Base-by-base conservation (phyloP, 2,888 invertebrate genomes). In the Noctua janthina region DNA sequence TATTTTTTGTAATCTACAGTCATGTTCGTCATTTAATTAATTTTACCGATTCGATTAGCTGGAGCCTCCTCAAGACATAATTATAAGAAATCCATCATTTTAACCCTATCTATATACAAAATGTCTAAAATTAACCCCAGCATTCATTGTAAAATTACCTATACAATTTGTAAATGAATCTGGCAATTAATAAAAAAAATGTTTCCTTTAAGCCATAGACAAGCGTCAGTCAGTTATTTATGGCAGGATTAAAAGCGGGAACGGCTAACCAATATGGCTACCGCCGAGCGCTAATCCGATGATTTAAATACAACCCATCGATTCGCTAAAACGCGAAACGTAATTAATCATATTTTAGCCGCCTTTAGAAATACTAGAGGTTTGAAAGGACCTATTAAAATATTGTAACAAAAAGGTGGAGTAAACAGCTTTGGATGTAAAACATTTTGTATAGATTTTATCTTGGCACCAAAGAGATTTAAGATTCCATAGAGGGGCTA, bases 291-390 rank as follows among this genome's bases (percentile, higher is more conserved):
- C 93, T 96, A 95, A 96, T 93, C 94, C 94, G 93, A 93, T 95
- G 95, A 95, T 96, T 96, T 95, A 95, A 95, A 94, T 92, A 94
- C 93, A 93, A 90, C 92, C 93, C 90, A 93, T 94, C 94, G 95
- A 95, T 94, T 94, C 91, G 92, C 90, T 92, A 92, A 93, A 94
- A 93, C 90, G 91, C 89, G 86, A 91, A 89, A 92, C 87, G 92
- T 92, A 93, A 95, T 95, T 94, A 95, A 95, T 95, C 94, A 95
- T 95, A 92, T 93, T 93, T 93, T 93, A 92, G 90, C 90, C 89
- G 88, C 88, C 92, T 92, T 93, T 93, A 91, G 90, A 92, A 93
- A 89, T 92, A 83, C 82, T 82, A 90, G 85, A 84, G 87, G 81
- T 81, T 78, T 90, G 82, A 91, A 91, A 74, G 88, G 87, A 82